phyloP scores from a whole-genome alignment of 2,113 vertebrate species.

The Cercocebus atys region DNA sequence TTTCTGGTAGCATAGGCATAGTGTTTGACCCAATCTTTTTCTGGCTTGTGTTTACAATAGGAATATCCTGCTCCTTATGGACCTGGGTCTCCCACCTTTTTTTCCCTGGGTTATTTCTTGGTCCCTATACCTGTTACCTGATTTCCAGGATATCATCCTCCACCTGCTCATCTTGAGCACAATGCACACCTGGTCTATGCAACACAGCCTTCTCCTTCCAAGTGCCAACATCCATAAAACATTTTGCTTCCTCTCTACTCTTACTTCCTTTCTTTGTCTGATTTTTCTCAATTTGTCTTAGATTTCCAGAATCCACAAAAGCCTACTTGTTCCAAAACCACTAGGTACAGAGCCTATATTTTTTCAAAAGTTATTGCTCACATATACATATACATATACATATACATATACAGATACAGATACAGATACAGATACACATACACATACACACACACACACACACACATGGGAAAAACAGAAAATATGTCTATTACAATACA shows the following conservation, averaged over 20 bases:
- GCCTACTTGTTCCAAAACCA: not conserved
- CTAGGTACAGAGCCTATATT: not conserved
- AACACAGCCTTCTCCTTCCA: fast-evolving
- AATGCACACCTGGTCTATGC: fast-evolving
- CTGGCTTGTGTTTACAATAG: not conserved
- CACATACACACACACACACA: too few relatives aligned
- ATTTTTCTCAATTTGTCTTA: not conserved
- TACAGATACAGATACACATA: too few relatives aligned
- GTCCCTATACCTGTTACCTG: not conserved
- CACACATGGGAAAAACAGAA: not conserved
- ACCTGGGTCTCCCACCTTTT: not conserved
- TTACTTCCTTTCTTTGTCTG: not conserved
- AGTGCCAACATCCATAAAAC: not conserved
- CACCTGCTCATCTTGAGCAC: not conserved
- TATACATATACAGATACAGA: too few relatives aligned
- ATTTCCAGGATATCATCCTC: not conserved
- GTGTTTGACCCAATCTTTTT: not conserved
- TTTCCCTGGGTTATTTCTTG: not conserved
- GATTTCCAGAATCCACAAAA: not conserved
- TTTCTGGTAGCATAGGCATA: not conserved
- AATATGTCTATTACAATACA: not conserved
- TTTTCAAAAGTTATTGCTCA: not conserved
- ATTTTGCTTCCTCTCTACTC: not conserved
- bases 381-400: too few relatives aligned
- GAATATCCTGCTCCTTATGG: not conserved